Evolutionary conservation across 2,888 invertebrate genomes (phyloP).

Genomic region (Sinohyriopsis cumingii): DNA sequence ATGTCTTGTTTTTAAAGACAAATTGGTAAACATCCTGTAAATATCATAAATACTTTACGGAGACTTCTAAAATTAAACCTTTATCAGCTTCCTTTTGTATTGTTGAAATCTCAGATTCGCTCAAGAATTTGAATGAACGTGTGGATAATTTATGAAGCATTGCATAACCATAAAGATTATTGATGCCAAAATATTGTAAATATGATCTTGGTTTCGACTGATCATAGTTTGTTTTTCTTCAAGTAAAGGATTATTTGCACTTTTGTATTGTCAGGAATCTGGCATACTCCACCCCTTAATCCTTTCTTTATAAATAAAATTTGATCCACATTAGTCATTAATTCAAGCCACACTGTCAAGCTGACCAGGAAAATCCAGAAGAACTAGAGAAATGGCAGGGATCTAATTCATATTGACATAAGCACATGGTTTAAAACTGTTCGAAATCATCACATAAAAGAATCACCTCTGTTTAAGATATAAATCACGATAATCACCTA

Average conservation of each 20-base stretch:
- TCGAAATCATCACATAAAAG: slow-evolving; percentile 64
- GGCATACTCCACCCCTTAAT: slow-evolving; percentile 31
- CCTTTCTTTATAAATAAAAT: slow-evolving; percentile 41
- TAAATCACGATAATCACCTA: slow-evolving; percentile 9
- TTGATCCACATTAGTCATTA: slow-evolving; percentile 52
- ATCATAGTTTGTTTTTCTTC: slow-evolving; percentile 12
- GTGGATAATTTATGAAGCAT: slow-evolving; percentile 50
- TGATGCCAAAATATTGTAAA: slow-evolving; percentile 8
- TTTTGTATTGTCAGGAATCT: slow-evolving; percentile 26
- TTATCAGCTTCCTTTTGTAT: background rate
- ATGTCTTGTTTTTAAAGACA: slow-evolving; percentile 38
- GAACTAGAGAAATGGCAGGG: slow-evolving; percentile 52
- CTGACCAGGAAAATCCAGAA: slow-evolving; percentile 62
- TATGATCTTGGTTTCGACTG: slow-evolving; percentile 1
- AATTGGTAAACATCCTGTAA: slow-evolving; percentile 65
- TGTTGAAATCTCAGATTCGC: background rate
- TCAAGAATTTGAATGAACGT: slow-evolving; percentile 31
- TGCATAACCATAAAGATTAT: slow-evolving; percentile 30
- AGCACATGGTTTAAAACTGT: slow-evolving; percentile 52
- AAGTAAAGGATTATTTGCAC: slow-evolving; percentile 57
- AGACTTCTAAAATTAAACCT: slow-evolving; percentile 71
- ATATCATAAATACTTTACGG: slow-evolving; percentile 69
- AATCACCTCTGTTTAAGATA: slow-evolving; percentile 36
- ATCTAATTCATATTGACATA: slow-evolving; percentile 50
- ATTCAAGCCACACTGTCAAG: slow-evolving; percentile 46